These are phyloP conservation scores for Teleogryllus occipitalis DNA, from an alignment of 1,140 invertebrate species.

Conservation along the genomic window DNA sequence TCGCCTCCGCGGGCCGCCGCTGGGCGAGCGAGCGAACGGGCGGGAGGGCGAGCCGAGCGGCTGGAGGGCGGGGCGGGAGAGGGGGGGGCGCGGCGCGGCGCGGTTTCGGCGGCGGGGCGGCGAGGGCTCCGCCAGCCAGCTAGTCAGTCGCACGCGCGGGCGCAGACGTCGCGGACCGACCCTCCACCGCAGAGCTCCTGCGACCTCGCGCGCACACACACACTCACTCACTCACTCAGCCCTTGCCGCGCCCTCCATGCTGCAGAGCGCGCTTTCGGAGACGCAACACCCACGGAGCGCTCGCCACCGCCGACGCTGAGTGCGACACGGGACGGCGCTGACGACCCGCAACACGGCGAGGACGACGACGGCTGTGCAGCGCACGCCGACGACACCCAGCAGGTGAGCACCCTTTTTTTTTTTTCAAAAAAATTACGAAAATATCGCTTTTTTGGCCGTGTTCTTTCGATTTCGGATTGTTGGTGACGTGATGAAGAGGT, in stretches of 20 bases:
- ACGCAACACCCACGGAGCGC: no score
- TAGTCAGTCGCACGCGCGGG: not conserved
- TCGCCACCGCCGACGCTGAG: not conserved
- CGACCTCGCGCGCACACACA: not conserved
- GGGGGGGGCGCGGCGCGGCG: no score
- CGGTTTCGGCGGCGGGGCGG: not conserved
- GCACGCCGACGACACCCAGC: no score
- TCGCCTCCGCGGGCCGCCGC: no score
- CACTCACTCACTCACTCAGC: not conserved
- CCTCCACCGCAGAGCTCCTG: not conserved
- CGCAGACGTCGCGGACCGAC: not conserved
- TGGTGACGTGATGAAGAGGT: no score
- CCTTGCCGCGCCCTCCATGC: not conserved
- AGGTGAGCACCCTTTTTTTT: no score
- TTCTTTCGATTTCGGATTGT: no score
- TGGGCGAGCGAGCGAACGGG: not conserved
- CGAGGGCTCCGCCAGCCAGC: not conserved
- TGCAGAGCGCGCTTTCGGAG: not conserved
- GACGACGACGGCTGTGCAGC: not conserved
- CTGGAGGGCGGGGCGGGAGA: no score
- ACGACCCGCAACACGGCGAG: not conserved
- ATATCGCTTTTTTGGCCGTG: no score
- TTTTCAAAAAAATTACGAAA: no score
- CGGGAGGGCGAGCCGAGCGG: not conserved
- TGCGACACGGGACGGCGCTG: not conserved